These are phyloP conservation scores for Coboldia fuscipes DNA, from an alignment of 1,140 invertebrate genomes.

Conservation along the genomic window DNA sequence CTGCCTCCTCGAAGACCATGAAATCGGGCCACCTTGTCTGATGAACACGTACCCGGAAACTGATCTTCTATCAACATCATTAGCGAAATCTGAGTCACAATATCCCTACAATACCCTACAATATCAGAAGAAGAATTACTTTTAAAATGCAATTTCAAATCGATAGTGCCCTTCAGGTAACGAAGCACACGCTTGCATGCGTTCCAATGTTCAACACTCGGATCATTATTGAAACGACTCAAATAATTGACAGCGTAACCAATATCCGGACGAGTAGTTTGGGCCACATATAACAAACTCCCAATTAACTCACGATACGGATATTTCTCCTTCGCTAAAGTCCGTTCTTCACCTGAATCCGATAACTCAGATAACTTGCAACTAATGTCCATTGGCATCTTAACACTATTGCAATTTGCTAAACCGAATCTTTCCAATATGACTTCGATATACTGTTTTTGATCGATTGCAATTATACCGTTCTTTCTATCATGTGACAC, in stretches of 20 bases:
- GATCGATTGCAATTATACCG: slow-evolving; percentile 2
- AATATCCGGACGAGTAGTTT: slow-evolving; percentile 25
- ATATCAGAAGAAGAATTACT: too few species aligned
- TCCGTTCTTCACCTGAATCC: too few species aligned
- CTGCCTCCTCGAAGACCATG: slow-evolving; percentile 18
- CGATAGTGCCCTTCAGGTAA: slow-evolving; percentile 19
- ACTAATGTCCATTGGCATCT: slow-evolving; percentile 10
- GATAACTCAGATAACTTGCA: too few species aligned
- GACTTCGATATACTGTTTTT: slow-evolving; percentile 6
- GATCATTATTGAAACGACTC: slow-evolving; percentile 21
- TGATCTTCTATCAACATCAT: slow-evolving; percentile 8
- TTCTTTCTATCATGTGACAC: slow-evolving; percentile 5
- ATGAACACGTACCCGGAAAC: slow-evolving; percentile 13
- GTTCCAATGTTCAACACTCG: slow-evolving; percentile 15
- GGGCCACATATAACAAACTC: slow-evolving; percentile 20
- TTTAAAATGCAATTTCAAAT: slow-evolving; percentile 8
- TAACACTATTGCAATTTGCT: slow-evolving; percentile 7
- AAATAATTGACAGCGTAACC: slow-evolving; percentile 20
- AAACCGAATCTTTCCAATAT: slow-evolving; percentile 10
- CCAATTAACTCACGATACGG: slow-evolving; percentile 15
- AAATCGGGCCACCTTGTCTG: slow-evolving; percentile 10
- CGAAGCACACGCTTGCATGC: slow-evolving; percentile 21
- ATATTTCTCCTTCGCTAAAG: too few species aligned
- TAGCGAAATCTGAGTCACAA: slow-evolving; percentile 16
- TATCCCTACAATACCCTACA: too few species aligned